phyloP scores from a whole-genome alignment of 2,888 invertebrate species.

The Gasteruption jaculator region DNA sequence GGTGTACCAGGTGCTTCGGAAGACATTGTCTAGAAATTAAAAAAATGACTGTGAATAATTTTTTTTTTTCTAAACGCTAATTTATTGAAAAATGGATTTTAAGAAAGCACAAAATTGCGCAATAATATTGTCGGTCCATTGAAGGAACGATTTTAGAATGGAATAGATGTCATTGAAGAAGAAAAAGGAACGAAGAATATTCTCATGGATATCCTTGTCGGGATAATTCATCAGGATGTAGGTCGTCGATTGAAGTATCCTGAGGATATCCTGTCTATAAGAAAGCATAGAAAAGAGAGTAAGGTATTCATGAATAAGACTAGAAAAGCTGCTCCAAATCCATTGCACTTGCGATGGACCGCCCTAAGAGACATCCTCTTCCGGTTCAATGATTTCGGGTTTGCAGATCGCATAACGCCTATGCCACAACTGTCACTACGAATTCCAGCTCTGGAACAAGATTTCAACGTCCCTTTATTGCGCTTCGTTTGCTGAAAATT shows the following conservation, averaged over 20 bases:
- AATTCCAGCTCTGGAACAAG: too few relatives aligned
- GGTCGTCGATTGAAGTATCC: constrained; percentile 41
- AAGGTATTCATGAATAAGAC: constrained; percentile 36
- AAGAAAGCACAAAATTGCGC: too few relatives aligned
- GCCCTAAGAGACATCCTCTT: constrained; percentile 41
- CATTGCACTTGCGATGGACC: constrained; percentile 40
- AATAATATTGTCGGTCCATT: too few relatives aligned
- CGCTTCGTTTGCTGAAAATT: not conserved
- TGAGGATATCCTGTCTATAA: constrained; percentile 45
- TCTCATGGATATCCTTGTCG: constrained; percentile 14
- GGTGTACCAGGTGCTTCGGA: too few relatives aligned
- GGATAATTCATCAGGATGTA: constrained; percentile 27
- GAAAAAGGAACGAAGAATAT: constrained; percentile 21
- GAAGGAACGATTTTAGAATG: too few relatives aligned
- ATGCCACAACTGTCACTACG: constrained; percentile 29
- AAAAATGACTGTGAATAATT: too few relatives aligned
- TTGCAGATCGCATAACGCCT: constrained; percentile 23
- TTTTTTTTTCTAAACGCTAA: too few relatives aligned
- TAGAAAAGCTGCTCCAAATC: constrained; percentile 29
- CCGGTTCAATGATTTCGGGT: constrained; percentile 38
- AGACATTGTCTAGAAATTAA: too few relatives aligned
- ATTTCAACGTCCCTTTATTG: too few relatives aligned
- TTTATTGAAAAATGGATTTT: too few relatives aligned
- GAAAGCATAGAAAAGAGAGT: constrained; percentile 28
- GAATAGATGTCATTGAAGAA: too few relatives aligned